Percentiles rank a stretch among this genome's conserved stretches.
Conservation (phyloP, 2,797 vertebrate species). For the Spheniscus humboldti region DNA sequence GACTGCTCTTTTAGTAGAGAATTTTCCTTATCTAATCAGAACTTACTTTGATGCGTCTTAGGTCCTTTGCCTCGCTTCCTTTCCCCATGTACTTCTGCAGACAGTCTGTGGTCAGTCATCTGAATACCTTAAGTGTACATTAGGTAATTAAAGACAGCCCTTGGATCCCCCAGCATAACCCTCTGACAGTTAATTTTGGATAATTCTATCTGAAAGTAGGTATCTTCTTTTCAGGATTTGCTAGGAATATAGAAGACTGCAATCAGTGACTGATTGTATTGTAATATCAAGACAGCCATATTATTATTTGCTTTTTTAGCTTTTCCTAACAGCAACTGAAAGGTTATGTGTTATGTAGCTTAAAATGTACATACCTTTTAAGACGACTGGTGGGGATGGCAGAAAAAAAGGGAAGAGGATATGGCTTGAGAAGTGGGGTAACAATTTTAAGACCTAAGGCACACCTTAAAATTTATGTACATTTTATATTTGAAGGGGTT, state of each 20-base stretch:
- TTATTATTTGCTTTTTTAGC: not conserved
- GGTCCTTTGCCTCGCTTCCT: not conserved
- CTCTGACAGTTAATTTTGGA: not conserved
- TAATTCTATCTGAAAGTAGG: not conserved
- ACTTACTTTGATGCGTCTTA: not conserved
- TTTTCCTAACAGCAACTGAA: not conserved
- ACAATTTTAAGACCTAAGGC: not conserved
- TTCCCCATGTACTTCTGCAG: not conserved
- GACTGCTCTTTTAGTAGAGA: not conserved
- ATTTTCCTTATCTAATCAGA: not conserved
- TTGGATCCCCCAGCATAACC: not conserved
- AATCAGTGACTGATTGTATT: not conserved
- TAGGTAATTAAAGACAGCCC: not conserved
- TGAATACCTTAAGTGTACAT: not conserved
- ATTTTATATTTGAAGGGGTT: not conserved
- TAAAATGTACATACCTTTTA: not conserved
- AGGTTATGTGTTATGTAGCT: not conserved
- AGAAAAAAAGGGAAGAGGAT: not conserved
- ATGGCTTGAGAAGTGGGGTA: not conserved
- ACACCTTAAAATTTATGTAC: not conserved
- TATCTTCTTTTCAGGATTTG: not conserved
- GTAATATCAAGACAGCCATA: not conserved
- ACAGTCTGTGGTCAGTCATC: not conserved
- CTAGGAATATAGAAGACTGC: not conserved
- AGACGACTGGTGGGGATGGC: not conserved